Evolutionary conservation across 1,140 invertebrate species (phyloP), one percentile per base, ranked within the genome.

Genomic region (Drosophila miranda): DNA sequence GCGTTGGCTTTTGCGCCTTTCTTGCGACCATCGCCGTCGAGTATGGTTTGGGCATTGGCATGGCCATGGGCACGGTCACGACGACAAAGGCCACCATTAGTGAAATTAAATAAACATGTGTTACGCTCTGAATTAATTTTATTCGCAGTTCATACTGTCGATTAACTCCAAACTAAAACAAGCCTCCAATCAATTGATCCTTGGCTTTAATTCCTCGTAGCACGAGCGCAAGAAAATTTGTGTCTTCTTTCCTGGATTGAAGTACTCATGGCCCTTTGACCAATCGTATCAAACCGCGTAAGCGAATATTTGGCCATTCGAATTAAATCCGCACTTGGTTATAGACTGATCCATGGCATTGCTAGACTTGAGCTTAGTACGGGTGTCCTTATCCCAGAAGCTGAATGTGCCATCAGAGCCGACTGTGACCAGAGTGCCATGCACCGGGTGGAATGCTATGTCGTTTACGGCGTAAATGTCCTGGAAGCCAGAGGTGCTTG

Each of bases 351-450:
- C 98, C 94, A 99, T 96, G 46, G 94, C 92, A 82, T 99, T 98
- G 0, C 98, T 99, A 0, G 97, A 96, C 92, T 99, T 99, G 26
- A 99, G 92, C 92, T 99, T 99, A 23, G 98, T 99, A 13, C 99
- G 93, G 4, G 98, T 98, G 92, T 99, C 98, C 92, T 99, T 99
- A 91, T 99, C 99, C 99, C 99, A 99, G 92, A 99, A 99, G 83
- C 97, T 98, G 90, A 98, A 99, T 14, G 97, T 95, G 14, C 98
- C 99, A 93, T 99, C 99, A 30, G 97, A 97, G 6, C 99, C 99
- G 42, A 99, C 98, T 0, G 99, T 99, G 3, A 98, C 97, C 69
- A 99, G 92, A 44, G 99, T 99, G 2, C 98, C 97, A 92, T 99
- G 98, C 45, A 96, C 93, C 5, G 98, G 99, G 93, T 99, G 99